Percentiles rank a stretch among this genome's conserved stretches.
These are phyloP conservation scores for Alsophila aescularia DNA, from an alignment of 2,888 invertebrate species.

Conservation along the genomic window DNA sequence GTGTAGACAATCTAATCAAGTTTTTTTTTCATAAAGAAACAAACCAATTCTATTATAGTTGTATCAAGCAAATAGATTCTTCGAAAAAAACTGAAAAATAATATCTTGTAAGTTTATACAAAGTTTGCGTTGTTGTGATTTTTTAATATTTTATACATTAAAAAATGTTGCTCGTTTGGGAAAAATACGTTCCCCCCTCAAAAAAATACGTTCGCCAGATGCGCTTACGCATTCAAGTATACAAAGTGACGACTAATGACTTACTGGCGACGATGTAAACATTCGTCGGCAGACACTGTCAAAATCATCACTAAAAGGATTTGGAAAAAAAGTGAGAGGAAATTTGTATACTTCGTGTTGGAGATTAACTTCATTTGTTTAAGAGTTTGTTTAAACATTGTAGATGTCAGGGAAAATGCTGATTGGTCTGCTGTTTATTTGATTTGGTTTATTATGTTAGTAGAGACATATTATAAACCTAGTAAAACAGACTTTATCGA, in stretches of 20 bases:
- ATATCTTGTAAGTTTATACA: no score
- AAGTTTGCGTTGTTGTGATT: no score
- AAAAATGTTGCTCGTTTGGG: background rate
- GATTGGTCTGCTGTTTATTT: background rate
- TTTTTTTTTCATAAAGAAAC: no score
- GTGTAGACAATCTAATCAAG: no score
- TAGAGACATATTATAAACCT: background rate
- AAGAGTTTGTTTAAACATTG: constrained; percentile 5
- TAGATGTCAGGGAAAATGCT: background rate
- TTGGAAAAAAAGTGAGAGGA: constrained; percentile 53
- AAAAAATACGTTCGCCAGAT: constrained; percentile 69
- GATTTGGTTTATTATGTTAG: no score
- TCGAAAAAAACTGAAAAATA: no score
- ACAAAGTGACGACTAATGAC: constrained; percentile 75
- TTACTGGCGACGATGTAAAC: constrained; percentile 77
- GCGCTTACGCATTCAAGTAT: constrained; percentile 58
- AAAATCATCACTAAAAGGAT: constrained; percentile 66
- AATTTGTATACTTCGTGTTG: constrained; percentile 50
- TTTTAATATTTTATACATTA: no score
- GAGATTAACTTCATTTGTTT: constrained; percentile 30
- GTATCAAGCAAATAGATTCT: no score
- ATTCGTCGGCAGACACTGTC: constrained; percentile 69
- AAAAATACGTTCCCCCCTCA: constrained; percentile 14
- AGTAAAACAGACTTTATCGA: no score
- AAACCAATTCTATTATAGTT: no score